phyloP scores from a whole-genome alignment of 1,140 invertebrate species.

The Stegodyphus mimosarum region DNA sequence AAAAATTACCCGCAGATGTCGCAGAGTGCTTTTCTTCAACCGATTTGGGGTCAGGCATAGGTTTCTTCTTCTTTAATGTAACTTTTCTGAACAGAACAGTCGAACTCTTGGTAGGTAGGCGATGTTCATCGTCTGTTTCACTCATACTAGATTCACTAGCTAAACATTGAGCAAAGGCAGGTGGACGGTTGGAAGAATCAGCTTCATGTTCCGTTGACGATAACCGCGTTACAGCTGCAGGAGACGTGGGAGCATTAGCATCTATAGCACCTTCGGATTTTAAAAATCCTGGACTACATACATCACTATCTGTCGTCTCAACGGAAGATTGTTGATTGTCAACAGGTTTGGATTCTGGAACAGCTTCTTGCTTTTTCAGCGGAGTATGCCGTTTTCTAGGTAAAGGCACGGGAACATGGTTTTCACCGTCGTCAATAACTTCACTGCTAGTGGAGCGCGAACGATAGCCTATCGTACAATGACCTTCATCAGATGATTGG shows the following conservation, averaged over 20 bases:
- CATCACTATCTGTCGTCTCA: conserved; percentile 45
- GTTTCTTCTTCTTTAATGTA: conserved; percentile 66
- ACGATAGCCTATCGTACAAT: conserved; percentile 27
- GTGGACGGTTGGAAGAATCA: conserved; percentile 15
- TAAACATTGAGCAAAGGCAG: conserved; percentile 18
- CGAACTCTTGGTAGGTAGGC: conserved; percentile 58
- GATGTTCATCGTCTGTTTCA: conserved; percentile 67
- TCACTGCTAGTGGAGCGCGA: conserved; percentile 61
- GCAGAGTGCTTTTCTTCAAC: not conserved
- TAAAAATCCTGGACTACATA: conserved; percentile 46
- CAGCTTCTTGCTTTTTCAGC: conserved; percentile 61
- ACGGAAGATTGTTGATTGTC: conserved; percentile 54
- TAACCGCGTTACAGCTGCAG: not conserved
- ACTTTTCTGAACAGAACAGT: conserved; percentile 71
- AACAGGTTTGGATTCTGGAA: conserved; percentile 54
- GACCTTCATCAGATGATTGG: conserved; percentile 61
- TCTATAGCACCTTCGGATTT: conserved; percentile 26
- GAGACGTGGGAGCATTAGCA: conserved; percentile 17
- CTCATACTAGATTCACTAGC: conserved; percentile 51
- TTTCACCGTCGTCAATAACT: conserved; percentile 53
- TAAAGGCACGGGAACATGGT: conserved; percentile 19
- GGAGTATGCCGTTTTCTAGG: conserved; percentile 58
- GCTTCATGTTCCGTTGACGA: conserved; percentile 29
- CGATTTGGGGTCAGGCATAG: not conserved
- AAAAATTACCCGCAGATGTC: conserved; percentile 43